Percentiles rank a stretch among this genome's conserved stretches.
Conservation (phyloP, 2,888 invertebrate species). For the Campopleginae sp. region DNA sequence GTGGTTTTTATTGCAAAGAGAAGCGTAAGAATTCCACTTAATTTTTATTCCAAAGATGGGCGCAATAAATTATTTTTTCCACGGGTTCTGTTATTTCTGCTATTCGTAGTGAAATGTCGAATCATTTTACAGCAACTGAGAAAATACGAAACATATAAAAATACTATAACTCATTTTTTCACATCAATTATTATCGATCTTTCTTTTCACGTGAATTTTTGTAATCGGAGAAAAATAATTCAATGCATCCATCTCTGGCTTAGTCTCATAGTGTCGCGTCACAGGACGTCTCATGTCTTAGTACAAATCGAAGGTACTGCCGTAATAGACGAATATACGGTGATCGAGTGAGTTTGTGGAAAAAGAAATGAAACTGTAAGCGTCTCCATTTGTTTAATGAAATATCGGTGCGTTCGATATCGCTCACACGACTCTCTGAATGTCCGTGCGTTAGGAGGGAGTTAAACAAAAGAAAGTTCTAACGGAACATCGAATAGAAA, state of each 20-base stretch:
- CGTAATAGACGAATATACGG: constrained; percentile 58
- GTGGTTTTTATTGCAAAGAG: constrained; percentile 46
- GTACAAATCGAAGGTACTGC: constrained; percentile 59
- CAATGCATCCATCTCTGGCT: background rate
- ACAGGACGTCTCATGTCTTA: constrained; percentile 42
- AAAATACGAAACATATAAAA: constrained; percentile 9
- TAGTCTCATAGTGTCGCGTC: constrained; percentile 44
- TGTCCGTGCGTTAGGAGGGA: background rate
- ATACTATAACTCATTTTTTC: background rate
- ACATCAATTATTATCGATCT: no score
- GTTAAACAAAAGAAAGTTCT: background rate
- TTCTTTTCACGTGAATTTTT: background rate
- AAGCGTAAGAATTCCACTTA: constrained; percentile 58
- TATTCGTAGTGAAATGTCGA: background rate
- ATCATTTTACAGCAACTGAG: background rate
- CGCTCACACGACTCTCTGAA: constrained; percentile 55
- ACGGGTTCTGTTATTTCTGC: background rate
- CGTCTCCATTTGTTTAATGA: constrained; percentile 40
- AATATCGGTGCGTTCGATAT: constrained; percentile 55
- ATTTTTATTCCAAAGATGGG: constrained; percentile 16
- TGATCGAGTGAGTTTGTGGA: constrained; percentile 43
- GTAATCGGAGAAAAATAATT: background rate
- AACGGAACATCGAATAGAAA: constrained; percentile 24
- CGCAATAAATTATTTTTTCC: background rate
- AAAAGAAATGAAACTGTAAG: background rate